Percentiles rank a stretch among this genome's conserved stretches.
Evolutionary conservation across 2,888 invertebrate genomes (phyloP).

Genomic region (Vanessa cardui): DNA sequence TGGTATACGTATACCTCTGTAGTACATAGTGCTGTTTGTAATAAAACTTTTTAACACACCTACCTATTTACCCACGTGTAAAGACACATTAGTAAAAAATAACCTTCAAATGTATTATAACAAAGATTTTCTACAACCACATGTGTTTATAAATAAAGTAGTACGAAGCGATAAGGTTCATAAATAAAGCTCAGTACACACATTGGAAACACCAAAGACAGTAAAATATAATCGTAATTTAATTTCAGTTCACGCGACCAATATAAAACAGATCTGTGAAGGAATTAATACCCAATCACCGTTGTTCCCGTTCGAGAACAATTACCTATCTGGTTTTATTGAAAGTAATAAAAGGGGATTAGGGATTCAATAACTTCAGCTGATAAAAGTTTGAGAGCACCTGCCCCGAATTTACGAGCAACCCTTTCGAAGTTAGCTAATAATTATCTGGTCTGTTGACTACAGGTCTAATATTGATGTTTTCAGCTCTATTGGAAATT

Average conservation of each 20-base stretch:
- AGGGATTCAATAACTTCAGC: constrained; percentile 69
- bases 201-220: neutral
- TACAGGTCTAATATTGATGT: constrained; percentile 28
- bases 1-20: too few species aligned
- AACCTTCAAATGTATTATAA: too few species aligned
- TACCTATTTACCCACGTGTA: too few species aligned
- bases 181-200: too few species aligned
- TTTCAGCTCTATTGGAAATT: neutral
- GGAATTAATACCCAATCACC: constrained; percentile 49
- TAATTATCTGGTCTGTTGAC: constrained; percentile 42
- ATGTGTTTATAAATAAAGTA: too few species aligned
- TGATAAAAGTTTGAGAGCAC: constrained; percentile 60
- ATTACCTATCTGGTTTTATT: constrained; percentile 58
- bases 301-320: constrained; percentile 50
- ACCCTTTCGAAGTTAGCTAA: constrained; percentile 52
- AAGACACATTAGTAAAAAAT: too few species aligned
- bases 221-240: constrained; percentile 3
- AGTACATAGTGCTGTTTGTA: too few species aligned
- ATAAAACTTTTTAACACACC: too few species aligned
- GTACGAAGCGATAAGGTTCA: too few species aligned
- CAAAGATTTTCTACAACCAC: too few species aligned
- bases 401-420: constrained; percentile 61
- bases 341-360: constrained; percentile 70
- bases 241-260: constrained; percentile 10
- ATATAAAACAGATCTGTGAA: constrained; percentile 40